These are phyloP conservation scores for Mobula birostris DNA, from an alignment of 2,113 vertebrate species.

Conservation along the genomic window DNA sequence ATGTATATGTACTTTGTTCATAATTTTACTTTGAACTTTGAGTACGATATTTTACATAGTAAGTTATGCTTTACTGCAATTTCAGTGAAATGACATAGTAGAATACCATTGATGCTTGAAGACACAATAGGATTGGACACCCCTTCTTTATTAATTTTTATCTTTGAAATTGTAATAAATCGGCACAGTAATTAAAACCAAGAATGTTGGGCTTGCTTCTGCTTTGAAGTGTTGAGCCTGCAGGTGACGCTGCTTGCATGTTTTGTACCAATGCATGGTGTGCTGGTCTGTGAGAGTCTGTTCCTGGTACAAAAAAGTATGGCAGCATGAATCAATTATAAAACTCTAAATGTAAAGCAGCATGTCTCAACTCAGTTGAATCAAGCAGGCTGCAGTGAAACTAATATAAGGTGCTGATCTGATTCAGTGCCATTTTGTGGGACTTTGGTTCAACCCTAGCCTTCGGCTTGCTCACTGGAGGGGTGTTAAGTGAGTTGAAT, in stretches of 20 bases:
- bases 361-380: background rate
- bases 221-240: background rate
- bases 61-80: background rate
- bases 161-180: background rate
- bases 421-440: background rate
- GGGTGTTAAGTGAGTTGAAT: background rate
- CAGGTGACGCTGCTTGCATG: background rate
- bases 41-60: background rate
- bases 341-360: background rate
- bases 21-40: no score
- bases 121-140: background rate
- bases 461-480: background rate
- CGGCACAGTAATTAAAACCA: background rate
- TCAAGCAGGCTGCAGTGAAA: background rate
- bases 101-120: background rate
- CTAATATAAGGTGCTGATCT: background rate
- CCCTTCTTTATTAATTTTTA: background rate
- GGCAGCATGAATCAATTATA: background rate
- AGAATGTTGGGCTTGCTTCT: background rate
- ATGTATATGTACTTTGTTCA: no score
- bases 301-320: background rate
- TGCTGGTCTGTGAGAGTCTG: background rate
- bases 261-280: background rate
- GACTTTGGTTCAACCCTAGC: background rate
- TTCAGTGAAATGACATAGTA: background rate